A percentile compares a stretch with the other conserved stretches of the same genome.
Evolutionary conservation across 1,140 invertebrate species (phyloP).

Genomic region (Drosophila pruinosa): DNA sequence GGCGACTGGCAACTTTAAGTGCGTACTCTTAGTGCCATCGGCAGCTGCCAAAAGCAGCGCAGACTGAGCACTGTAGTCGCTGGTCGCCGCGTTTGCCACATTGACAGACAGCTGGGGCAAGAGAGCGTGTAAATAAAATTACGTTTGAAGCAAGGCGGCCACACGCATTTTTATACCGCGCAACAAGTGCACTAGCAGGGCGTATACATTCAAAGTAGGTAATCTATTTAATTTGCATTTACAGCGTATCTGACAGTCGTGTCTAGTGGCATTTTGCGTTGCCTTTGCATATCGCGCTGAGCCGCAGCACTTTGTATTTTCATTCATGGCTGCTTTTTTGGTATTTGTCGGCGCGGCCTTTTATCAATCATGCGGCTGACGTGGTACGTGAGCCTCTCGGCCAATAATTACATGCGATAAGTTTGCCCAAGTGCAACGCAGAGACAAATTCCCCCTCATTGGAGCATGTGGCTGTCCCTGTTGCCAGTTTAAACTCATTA

Average conservation of each 20-base stretch:
- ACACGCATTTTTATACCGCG: conserved; percentile 56
- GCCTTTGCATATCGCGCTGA: conserved; percentile 3
- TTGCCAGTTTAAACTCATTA: conserved; percentile 72
- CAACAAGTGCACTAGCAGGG: too few species aligned
- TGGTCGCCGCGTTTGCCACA: conserved; percentile 33
- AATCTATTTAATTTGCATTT: background rate
- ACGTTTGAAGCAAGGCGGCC: conserved; percentile 64
- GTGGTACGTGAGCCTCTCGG: conserved; percentile 62
- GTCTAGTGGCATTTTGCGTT: background rate
- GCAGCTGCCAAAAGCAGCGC: conserved; percentile 76
- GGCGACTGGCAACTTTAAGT: conserved; percentile 66
- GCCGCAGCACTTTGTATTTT: conserved; percentile 68
- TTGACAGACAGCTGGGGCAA: conserved; percentile 68
- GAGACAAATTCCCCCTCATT: conserved; percentile 25
- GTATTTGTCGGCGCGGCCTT: conserved; percentile 73
- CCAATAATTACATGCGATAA: conserved; percentile 80
- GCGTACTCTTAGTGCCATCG: conserved; percentile 75
- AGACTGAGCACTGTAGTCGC: conserved; percentile 34
- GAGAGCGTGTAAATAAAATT: conserved; percentile 76
- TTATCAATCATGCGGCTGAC: conserved; percentile 74
- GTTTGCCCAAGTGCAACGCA: conserved; percentile 52
- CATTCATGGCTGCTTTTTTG: conserved; percentile 74
- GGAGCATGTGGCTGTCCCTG: conserved; percentile 34
- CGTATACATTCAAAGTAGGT: background rate
- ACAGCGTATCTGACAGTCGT: background rate